phyloP scores from a whole-genome alignment of 2,113 vertebrate species.

The Anarrhichthys ocellatus region DNA sequence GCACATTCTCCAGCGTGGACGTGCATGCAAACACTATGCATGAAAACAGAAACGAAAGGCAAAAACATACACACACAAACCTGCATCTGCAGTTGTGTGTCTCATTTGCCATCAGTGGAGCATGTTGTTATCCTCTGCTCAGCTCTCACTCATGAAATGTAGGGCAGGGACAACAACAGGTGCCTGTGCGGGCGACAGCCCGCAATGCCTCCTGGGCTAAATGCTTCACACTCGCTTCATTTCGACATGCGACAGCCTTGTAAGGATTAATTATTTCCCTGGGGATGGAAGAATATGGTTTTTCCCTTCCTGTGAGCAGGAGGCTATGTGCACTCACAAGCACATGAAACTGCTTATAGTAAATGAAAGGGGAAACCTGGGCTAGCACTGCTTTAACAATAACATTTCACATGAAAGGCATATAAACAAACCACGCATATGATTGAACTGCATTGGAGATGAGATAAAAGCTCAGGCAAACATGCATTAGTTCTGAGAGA shows the following conservation, averaged over 20 bases:
- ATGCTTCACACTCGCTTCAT: conserved; percentile 85
- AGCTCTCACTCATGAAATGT: conserved; percentile 80
- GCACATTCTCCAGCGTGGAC: conserved; percentile 44
- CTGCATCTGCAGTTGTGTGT: conserved; percentile 76
- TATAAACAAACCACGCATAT: conserved; percentile 72
- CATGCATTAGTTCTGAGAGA: conserved; percentile 73
- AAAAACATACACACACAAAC: conserved; percentile 38
- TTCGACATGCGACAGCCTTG: conserved; percentile 85
- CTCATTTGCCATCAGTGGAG: conserved; percentile 80
- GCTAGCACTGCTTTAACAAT: conserved; percentile 48
- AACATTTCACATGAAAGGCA: conserved; percentile 68
- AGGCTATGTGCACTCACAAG: conserved; percentile 66
- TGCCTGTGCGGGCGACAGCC: conserved; percentile 83
- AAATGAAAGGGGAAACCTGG: conserved; percentile 63
- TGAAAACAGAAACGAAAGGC: conserved; percentile 26
- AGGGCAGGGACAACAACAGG: conserved; percentile 86
- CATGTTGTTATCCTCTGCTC: conserved; percentile 83
- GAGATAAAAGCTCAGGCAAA: conserved; percentile 74
- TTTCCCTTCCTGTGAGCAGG: conserved; percentile 73
- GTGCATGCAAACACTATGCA: conserved; percentile 63
- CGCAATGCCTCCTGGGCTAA: conserved; percentile 85
- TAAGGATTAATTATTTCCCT: conserved; percentile 86
- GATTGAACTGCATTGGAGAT: conserved; percentile 69
- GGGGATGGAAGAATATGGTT: conserved; percentile 79
- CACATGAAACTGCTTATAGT: conserved; percentile 69